Evolutionary conservation across 2,113 vertebrate species (phyloP).

Genomic region (Chrysemys picta): DNA sequence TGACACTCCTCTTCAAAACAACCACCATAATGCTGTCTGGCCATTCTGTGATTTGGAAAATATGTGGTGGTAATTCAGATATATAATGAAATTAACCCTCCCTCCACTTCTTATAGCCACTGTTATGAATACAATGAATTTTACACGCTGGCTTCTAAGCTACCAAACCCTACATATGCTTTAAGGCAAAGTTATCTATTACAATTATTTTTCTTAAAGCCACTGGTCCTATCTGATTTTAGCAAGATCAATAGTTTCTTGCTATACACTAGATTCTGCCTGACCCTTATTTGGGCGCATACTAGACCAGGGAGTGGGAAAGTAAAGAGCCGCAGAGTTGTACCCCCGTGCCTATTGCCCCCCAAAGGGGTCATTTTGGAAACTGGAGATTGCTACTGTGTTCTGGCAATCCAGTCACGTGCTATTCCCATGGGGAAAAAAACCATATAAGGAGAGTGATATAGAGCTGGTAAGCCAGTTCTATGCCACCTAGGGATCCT

Average conservation of each 20-base stretch:
- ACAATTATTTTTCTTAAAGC: background rate
- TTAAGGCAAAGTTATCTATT: slow-evolving; percentile 15
- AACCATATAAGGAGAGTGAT: too few relatives aligned
- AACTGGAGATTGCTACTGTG: too few relatives aligned
- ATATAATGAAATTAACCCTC: slow-evolving; percentile 20
- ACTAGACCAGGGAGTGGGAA: background rate
- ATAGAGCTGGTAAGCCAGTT: too few relatives aligned
- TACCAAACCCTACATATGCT: background rate
- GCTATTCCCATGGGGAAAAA: too few relatives aligned
- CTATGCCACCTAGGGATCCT: background rate
- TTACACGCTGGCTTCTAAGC: slow-evolving; percentile 24
- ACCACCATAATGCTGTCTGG: background rate
- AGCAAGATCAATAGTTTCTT: background rate
- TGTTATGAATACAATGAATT: slow-evolving; percentile 12
- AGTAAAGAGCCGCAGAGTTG: background rate
- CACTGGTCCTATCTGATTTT: slow-evolving; percentile 4
- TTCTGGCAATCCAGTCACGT: too few relatives aligned
- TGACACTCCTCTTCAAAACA: background rate
- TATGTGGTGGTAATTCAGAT: background rate
- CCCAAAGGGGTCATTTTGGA: too few relatives aligned
- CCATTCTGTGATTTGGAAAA: background rate
- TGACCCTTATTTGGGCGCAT: background rate
- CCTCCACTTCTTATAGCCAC: slow-evolving; percentile 3
- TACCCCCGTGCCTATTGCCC: too few relatives aligned
- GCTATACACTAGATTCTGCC: background rate